Evolutionary conservation across 2,888 invertebrate genomes (phyloP).

Genomic region (Teinopalpus imperialis): DNA sequence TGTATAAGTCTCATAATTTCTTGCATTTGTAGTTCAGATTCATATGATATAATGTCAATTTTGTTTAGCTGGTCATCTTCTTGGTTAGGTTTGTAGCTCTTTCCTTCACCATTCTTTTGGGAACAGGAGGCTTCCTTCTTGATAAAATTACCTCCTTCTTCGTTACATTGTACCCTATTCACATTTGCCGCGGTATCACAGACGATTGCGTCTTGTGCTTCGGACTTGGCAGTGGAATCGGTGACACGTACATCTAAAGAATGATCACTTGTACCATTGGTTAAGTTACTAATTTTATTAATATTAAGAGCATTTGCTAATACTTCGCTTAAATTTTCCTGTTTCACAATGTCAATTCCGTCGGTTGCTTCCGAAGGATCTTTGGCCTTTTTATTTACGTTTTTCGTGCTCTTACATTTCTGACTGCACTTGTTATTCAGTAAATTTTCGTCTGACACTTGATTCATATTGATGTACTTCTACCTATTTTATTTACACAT

Average conservation of each 20-base stretch:
- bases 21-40: conserved; percentile 98
- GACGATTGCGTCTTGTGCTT: conserved; percentile 45
- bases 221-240: conserved; percentile 42
- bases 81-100: conserved; percentile 38
- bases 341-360: conserved; percentile 59
- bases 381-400: conserved; percentile 76
- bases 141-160: conserved; percentile 31
- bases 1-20: conserved; percentile 99
- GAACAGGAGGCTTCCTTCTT: conserved; percentile 23
- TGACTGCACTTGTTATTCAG: conserved; percentile 70
- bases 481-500: conserved; percentile 74
- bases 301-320: conserved; percentile 71
- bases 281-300: conserved; percentile 68
- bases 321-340: conserved; percentile 62
- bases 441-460: conserved; percentile 64
- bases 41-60: conserved; percentile 84
- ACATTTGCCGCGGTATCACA: conserved; percentile 51
- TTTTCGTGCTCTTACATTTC: conserved; percentile 64
- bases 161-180: conserved; percentile 71
- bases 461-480: conserved; percentile 67
- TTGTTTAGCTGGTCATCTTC: conserved; percentile 52
- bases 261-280: conserved; percentile 73
- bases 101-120: conserved; percentile 41
- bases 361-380: conserved; percentile 65
- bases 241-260: conserved; percentile 51